Base-by-base conservation (phyloP, 2,113 vertebrate genomes). In the Myrmecophaga tridactyla region DNA sequence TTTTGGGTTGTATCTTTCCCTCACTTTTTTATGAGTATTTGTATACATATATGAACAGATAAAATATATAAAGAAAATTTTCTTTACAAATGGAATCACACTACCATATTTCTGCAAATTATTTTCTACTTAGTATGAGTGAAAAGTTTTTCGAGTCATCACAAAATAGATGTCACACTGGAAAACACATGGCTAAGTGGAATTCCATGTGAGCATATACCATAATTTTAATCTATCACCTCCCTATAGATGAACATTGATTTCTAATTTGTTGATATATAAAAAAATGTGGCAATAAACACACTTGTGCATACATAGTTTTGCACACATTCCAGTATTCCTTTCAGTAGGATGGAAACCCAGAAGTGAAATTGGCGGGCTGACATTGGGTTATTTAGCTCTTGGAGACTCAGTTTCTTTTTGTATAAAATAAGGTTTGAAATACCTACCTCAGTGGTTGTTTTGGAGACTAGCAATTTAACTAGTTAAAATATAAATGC, bases 391-490 rank as follows among this genome's bases (percentile, higher is more conserved):
- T 53, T 82, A 69, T 51, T 86, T 53, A 58, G 6, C 3, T 51
- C 62, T 48, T 29, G 46, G 36, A 77, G 34, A 41, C 58, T 90
- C 51, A 21, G 36, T 70, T 90, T 83, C 53, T 29, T 88, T 88
- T 91, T 48, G 17, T 75, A 11, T 80, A 91, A 92, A 92, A 70
- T 56, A 17, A 60, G 23, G 75, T 94, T 77, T 36, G 46, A 51
- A 41, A 46, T 75, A 69, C 48, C 29, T 81, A 95, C 34, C n/a
- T 81, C 46, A 39, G 78, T 3, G 34, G n/a, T 86, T 36, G 77
- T 86, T 95, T 82, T 86, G 36, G 86, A 14, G 25, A 73, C 83
- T 80, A 48, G n/a, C 80, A 69, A 56, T 89, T n/a, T 78, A 92
- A 95, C 48, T 60, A 20, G 69, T 82, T 63, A 85, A 86, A 53